A percentile compares a stretch with the other conserved stretches of the same genome.
phyloP scores from a whole-genome alignment of 2,888 invertebrate genomes.

The Pasiphila rectangulata region DNA sequence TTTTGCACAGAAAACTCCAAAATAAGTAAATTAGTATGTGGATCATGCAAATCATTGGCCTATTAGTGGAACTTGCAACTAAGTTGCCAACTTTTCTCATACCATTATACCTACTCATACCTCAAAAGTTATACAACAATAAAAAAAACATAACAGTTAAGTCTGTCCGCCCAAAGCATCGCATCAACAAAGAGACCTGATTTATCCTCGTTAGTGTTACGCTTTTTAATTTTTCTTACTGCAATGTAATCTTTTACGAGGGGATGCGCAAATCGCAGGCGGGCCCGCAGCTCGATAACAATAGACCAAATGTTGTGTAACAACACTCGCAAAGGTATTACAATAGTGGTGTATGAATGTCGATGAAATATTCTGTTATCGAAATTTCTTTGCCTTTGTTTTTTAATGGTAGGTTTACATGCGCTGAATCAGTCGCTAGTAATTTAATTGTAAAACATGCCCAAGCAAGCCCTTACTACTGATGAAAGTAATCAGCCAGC shows the following conservation, averaged over 20 bases:
- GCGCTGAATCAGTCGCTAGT: too few species aligned
- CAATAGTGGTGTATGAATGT: slow-evolving; percentile 44
- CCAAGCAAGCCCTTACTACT: too few species aligned
- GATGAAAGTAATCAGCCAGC: too few species aligned
- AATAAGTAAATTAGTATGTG: too few species aligned
- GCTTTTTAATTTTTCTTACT: slow-evolving; percentile 65
- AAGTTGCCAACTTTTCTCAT: too few species aligned
- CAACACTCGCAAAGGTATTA: slow-evolving; percentile 63
- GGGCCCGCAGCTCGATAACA: slow-evolving; percentile 52
- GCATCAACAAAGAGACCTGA: slow-evolving; percentile 51
- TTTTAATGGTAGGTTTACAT: too few species aligned
- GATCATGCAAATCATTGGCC: too few species aligned
- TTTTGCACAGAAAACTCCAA: too few species aligned
- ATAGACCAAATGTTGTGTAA: slow-evolving; percentile 68
- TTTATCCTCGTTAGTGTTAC: slow-evolving; percentile 57
- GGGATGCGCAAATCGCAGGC: slow-evolving; percentile 55
- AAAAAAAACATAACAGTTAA: background rate
- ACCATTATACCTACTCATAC: too few species aligned
- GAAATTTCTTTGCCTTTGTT: background rate
- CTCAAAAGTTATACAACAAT: background rate
- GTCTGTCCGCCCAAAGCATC: slow-evolving; percentile 42
- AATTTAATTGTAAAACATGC: too few species aligned
- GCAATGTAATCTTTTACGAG: slow-evolving; percentile 64
- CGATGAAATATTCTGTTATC: slow-evolving; percentile 9
- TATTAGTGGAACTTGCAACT: too few species aligned